Percentiles rank a stretch among this genome's conserved stretches.
These are phyloP conservation scores for Drosophila nikananu DNA, from an alignment of 1,140 invertebrate species.

Conservation along the genomic window DNA sequence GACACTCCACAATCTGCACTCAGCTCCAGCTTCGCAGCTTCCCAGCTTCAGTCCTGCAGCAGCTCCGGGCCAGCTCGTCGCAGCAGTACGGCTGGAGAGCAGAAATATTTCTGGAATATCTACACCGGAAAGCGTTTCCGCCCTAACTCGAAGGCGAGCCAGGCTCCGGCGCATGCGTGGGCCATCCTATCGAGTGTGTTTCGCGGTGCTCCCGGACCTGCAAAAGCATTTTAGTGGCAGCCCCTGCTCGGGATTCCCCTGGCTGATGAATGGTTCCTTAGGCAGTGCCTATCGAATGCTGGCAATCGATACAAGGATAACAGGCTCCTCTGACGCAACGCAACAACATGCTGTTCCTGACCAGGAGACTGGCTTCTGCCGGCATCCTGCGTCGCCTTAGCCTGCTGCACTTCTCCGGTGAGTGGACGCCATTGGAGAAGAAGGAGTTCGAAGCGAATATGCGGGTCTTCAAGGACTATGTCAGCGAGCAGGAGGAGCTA, in stretches of 20 bases:
- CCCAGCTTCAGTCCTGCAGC: conserved; percentile 6
- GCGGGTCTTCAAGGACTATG: conserved; percentile 91
- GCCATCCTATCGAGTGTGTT: conserved; percentile 4
- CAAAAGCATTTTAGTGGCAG: conserved; percentile 6
- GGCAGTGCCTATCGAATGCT: conserved; percentile 10
- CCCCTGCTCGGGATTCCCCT: not conserved
- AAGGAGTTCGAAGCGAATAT: conserved; percentile 86
- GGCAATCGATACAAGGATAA: conserved; percentile 5
- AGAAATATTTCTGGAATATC: conserved; percentile 85
- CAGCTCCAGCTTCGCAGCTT: conserved; percentile 14
- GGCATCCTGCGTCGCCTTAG: not conserved
- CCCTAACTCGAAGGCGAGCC: conserved; percentile 58
- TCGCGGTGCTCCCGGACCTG: conserved; percentile 17
- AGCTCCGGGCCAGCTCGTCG: conserved; percentile 32
- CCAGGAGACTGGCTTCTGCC: not conserved
- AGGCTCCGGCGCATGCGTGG: conserved; percentile 60
- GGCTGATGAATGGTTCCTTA: not conserved
- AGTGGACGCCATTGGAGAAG: conserved; percentile 85
- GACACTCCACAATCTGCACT: conserved; percentile 16
- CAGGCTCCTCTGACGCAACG: conserved; percentile 5
- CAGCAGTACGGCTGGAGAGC: conserved; percentile 56
- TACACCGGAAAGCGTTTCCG: conserved; percentile 79
- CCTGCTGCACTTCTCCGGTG: conserved; percentile 82
- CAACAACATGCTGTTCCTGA: conserved; percentile 11
- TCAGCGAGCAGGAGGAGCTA: conserved; percentile 91